Percentiles rank a stretch among this genome's conserved stretches.
Conservation (phyloP, 2,888 invertebrate species). For the Sarcophaga variegata region DNA sequence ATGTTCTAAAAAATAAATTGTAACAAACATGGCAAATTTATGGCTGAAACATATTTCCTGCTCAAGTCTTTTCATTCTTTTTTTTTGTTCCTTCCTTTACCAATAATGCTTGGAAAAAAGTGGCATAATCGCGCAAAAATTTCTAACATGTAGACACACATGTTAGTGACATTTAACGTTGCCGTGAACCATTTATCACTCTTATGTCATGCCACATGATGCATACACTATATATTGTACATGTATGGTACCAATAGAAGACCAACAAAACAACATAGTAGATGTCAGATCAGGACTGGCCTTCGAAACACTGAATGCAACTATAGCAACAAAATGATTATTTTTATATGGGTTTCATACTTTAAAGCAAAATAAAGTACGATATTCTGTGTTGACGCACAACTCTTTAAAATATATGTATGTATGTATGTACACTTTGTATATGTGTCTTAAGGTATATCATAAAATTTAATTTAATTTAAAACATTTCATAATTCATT, state of each 20-base stretch:
- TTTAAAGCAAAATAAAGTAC: constrained; percentile 44
- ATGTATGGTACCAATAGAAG: background rate
- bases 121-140: background rate
- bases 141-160: constrained; percentile 11
- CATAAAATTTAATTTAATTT: constrained; percentile 19
- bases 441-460: background rate
- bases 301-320: too few species aligned
- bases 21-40: constrained; percentile 56
- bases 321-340: constrained; percentile 41
- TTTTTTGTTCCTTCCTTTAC: background rate
- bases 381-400: background rate
- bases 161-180: constrained; percentile 43
- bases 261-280: background rate
- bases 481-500: background rate
- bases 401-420: background rate
- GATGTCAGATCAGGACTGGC: too few species aligned
- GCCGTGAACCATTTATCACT: constrained; percentile 31
- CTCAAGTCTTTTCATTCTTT: background rate
- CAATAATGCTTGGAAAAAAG: constrained; percentile 1
- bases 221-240: background rate
- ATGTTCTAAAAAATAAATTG: background rate
- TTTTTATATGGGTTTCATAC: constrained; percentile 54
- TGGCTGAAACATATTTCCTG: constrained; percentile 29
- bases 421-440: background rate
- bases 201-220: constrained; percentile 16